A percentile compares a stretch with the other conserved stretches of the same genome.
These are phyloP conservation scores for Pseudochirops cupreus DNA, from an alignment of 2,797 vertebrate genomes.

Conservation along the genomic window DNA sequence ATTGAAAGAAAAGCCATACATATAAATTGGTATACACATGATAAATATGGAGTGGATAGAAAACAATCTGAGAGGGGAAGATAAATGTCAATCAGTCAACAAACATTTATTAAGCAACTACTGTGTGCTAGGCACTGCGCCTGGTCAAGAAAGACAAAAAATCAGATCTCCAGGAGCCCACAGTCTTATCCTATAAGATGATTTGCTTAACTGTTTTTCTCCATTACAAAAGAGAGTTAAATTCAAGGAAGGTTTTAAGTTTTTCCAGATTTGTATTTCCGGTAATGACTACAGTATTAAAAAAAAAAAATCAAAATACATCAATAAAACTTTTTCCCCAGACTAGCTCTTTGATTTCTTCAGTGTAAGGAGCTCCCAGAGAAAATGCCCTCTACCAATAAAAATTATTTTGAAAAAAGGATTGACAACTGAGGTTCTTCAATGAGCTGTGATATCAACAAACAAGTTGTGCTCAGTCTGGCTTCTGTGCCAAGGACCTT, in stretches of 20 bases:
- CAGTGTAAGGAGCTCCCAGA: background rate
- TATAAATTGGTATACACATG: background rate
- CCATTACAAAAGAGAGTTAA: background rate
- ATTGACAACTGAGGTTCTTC: background rate
- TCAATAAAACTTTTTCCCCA: background rate
- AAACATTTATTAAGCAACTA: background rate
- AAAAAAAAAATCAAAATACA: background rate
- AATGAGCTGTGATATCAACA: background rate
- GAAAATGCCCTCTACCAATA: background rate
- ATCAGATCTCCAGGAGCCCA: background rate
- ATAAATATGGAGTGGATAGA: background rate
- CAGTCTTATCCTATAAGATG: background rate
- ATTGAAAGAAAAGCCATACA: background rate
- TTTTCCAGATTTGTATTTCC: background rate
- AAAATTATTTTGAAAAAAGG: background rate
- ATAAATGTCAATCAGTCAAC: background rate
- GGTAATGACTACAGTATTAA: background rate
- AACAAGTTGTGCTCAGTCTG: background rate
- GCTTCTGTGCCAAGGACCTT: background rate
- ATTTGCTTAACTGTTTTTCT: background rate
- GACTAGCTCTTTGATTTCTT: background rate
- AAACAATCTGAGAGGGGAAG: background rate
- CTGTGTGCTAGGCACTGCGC: background rate
- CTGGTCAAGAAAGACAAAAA: background rate
- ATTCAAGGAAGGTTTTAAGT: background rate